Percentiles rank a stretch among this genome's conserved stretches.
Conservation (phyloP, 1,140 invertebrate species). For the Ruditapes philippinarum region DNA sequence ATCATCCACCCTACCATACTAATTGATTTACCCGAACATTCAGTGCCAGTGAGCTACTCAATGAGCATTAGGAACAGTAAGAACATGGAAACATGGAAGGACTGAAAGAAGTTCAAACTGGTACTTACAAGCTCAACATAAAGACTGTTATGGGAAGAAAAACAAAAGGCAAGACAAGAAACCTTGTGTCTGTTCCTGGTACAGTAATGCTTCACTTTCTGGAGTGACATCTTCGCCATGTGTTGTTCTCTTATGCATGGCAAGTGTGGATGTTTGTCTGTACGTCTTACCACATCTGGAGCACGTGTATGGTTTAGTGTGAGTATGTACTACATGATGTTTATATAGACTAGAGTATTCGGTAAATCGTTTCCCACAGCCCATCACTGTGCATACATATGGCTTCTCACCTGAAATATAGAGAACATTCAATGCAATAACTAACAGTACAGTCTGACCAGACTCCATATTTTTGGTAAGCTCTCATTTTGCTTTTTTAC, state of each 20-base stretch:
- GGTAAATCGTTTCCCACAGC: slow-evolving; percentile 91
- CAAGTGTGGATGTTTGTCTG: slow-evolving; percentile 89
- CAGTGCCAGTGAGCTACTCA: too few species aligned
- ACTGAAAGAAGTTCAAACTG: too few species aligned
- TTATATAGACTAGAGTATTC: slow-evolving; percentile 93
- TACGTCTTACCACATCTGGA: slow-evolving; percentile 89
- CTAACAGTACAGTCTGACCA: neutral
- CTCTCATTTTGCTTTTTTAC: too few species aligned
- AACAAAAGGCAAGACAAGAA: too few species aligned
- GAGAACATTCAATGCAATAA: neutral
- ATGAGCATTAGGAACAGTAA: too few species aligned
- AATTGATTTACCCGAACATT: too few species aligned
- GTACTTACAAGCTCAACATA: too few species aligned
- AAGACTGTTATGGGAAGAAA: too few species aligned
- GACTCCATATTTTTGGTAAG: too few species aligned
- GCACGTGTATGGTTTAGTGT: slow-evolving; percentile 89
- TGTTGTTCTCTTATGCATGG: slow-evolving; percentile 89
- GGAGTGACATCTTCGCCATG: slow-evolving; percentile 83
- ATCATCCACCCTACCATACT: too few species aligned
- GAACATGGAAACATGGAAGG: too few species aligned
- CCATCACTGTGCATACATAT: slow-evolving; percentile 87
- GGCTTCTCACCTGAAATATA: slow-evolving; percentile 86
- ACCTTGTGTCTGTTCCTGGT: slow-evolving; percentile 42
- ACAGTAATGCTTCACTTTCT: slow-evolving; percentile 73
- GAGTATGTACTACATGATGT: slow-evolving; percentile 91